Conservation (phyloP, 2,888 invertebrate species). For the Miltochrista miniata region DNA sequence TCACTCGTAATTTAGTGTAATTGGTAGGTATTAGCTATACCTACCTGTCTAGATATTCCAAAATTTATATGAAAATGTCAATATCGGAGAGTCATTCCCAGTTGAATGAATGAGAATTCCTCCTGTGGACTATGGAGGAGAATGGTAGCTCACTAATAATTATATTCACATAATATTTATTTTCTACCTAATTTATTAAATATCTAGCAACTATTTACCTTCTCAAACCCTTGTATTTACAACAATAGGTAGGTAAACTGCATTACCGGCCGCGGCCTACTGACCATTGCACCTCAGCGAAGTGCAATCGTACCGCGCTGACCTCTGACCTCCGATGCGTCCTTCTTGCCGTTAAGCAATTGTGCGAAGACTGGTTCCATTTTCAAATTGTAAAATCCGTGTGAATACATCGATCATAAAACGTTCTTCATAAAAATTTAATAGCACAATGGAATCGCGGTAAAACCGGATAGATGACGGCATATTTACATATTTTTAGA, state of each 20-base stretch:
- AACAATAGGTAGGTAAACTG: conserved; percentile 36
- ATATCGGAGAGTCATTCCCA: too few relatives aligned
- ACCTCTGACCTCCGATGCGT: conserved; percentile 63
- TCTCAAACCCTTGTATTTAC: too few relatives aligned
- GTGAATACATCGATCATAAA: conserved; percentile 60
- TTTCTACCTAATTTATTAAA: too few relatives aligned
- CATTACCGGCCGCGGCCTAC: conserved; percentile 40
- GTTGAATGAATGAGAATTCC: too few relatives aligned
- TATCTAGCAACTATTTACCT: too few relatives aligned
- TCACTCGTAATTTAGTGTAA: too few relatives aligned
- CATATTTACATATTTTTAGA: conserved; percentile 39
- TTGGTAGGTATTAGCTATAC: too few relatives aligned
- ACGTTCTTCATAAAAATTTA: conserved; percentile 33
- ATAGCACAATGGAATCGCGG: conserved; percentile 44
- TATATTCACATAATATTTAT: too few relatives aligned
- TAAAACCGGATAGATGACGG: conserved; percentile 44
- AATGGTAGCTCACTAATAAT: too few relatives aligned
- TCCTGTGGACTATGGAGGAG: too few relatives aligned
- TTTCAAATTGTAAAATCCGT: conserved; percentile 39
- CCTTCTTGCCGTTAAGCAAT: conserved; percentile 56
- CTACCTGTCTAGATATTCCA: too few relatives aligned
- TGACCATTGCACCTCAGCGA: conserved; percentile 38
- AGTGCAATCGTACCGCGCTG: conserved; percentile 41
- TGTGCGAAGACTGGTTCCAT: conserved; percentile 64
- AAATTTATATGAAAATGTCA: too few relatives aligned